Percentiles rank a stretch among this genome's conserved stretches.
phyloP scores from a whole-genome alignment of 2,797 vertebrate species.

The Manis crassicaudata region DNA sequence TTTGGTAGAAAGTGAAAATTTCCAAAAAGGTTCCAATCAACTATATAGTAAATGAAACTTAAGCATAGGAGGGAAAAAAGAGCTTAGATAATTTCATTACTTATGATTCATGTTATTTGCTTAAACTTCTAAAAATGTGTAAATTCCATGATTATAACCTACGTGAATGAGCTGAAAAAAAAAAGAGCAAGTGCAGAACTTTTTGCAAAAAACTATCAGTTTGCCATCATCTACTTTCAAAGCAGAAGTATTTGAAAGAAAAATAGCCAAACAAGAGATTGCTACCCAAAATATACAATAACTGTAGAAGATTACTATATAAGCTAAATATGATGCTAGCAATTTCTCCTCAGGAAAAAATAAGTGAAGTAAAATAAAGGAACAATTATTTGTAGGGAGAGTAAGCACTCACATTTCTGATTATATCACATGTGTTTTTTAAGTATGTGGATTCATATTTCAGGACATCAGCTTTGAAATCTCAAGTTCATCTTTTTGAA shows the following conservation, averaged over 20 bases:
- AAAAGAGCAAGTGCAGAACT: neutral
- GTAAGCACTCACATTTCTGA: neutral
- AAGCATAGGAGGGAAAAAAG: neutral
- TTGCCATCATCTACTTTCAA: neutral
- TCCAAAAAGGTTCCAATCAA: neutral
- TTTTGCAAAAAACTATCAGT: neutral
- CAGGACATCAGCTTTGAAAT: neutral
- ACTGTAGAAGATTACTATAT: neutral
- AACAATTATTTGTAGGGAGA: neutral
- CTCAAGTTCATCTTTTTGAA: neutral
- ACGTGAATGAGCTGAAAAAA: neutral
- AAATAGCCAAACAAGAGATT: neutral
- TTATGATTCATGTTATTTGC: neutral
- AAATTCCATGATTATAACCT: neutral
- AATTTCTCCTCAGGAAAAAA: neutral
- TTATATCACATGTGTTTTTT: neutral
- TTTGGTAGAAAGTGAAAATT: conserved; percentile 8
- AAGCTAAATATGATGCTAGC: neutral
- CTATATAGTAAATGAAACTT: neutral
- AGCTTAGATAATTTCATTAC: neutral
- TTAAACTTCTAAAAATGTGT: neutral
- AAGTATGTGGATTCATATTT: neutral
- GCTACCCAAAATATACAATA: neutral
- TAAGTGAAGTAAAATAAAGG: neutral
- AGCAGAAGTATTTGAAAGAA: neutral